Base-by-base conservation (phyloP, 1,140 invertebrate genomes). In the Sesamia nonagrioides region DNA sequence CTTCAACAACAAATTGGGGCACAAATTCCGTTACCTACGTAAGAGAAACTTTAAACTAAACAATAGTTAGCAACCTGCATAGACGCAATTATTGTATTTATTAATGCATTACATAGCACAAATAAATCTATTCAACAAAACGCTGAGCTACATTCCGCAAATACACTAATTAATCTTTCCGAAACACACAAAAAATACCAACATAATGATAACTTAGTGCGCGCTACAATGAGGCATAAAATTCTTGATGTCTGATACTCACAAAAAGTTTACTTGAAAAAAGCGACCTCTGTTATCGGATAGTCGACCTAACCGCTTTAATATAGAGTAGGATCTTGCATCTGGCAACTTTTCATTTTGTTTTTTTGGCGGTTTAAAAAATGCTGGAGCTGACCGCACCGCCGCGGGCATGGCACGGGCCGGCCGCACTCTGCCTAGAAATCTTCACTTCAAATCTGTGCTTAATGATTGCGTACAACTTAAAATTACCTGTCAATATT, bases 361-460 rank as follows among this genome's bases (percentile, higher is more conserved):
- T 69, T 77, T 84, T 83, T 83, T 86, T 87, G 54, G 77, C 45
- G 60, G 81, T 81, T 50, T 80, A 79, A 85, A 86, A 84, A 85
- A 86, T 86, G 84, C 77, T 82, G 81, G 83, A 52, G 45, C 63
- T 84, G 71, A 17, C 58, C 72, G 77, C 52, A 61, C 75, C 75
- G 91, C 91, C 90, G 71, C 86, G 73, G 91, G 91, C 89, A 73
- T 92, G 91, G 91, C 91, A 92, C 91, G 91, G 86, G 91, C 91
- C 85, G 83, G 37, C 76, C 82, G 76, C 69, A 63, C 80, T 56
- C 61, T 74, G 80, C 77, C 82, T 84, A 82, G 80, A 79, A 78
- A 84, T 84, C 77, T 79, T 75, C 71, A 71, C 75, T 77, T 73
- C 66, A 66, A 79, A 81, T 82, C 80, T 79, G 78, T 78, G 76